phyloP scores from a whole-genome alignment of 2,888 invertebrate genomes.

The Noctua fimbriata region DNA sequence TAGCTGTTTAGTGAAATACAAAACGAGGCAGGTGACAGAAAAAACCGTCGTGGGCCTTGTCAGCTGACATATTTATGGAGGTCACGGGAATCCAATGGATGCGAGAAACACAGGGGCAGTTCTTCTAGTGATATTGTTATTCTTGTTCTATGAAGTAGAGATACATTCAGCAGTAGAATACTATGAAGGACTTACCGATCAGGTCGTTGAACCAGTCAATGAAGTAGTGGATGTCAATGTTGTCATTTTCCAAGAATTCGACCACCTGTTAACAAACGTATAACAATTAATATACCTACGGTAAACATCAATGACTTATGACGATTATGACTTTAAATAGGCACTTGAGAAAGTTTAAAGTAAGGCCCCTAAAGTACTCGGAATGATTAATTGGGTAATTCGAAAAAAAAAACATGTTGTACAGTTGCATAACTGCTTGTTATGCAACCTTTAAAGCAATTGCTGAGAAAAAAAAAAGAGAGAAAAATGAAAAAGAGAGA shows the following conservation, averaged over 20 bases:
- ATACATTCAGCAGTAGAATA: neutral
- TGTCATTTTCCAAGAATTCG: constrained; percentile 83
- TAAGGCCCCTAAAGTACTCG: neutral
- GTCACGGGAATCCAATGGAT: neutral
- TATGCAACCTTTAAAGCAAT: neutral
- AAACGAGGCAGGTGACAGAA: neutral
- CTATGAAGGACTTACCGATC: constrained; percentile 74
- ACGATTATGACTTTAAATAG: neutral
- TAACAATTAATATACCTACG: neutral
- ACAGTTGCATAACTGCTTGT: neutral
- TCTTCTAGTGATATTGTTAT: neutral
- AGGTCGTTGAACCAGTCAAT: constrained; percentile 77
- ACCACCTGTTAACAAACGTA: constrained; percentile 73
- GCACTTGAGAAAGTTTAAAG: neutral
- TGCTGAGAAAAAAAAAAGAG: too few species aligned
- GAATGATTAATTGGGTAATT: neutral
- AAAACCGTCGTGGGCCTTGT: neutral
- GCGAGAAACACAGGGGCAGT: too few species aligned
- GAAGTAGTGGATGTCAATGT: constrained; percentile 83
- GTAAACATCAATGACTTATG: neutral
- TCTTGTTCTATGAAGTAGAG: neutral
- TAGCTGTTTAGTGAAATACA: neutral
- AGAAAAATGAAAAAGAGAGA: too few species aligned
- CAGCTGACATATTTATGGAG: neutral
- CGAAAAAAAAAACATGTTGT: neutral